Evolutionary conservation across 2,888 invertebrate genomes (phyloP).

Genomic region (Orthonevra nobilis): DNA sequence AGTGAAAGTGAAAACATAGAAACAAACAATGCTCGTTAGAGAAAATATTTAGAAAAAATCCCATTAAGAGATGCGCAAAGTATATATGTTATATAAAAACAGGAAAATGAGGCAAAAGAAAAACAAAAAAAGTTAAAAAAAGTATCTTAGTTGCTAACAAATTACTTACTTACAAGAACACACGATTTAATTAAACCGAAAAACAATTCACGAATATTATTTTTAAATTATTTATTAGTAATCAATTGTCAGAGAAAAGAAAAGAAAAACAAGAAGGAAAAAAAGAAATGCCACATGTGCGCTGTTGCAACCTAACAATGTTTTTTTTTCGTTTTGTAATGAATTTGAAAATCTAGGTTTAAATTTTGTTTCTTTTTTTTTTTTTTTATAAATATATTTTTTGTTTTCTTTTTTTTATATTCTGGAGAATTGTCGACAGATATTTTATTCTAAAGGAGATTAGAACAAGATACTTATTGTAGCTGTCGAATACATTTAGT

Average conservation of each 20-base stretch:
- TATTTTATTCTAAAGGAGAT: neutral
- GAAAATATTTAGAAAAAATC: neutral
- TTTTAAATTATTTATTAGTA: constrained; percentile 68
- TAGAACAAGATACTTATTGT: no score
- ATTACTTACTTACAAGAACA: constrained; percentile 34
- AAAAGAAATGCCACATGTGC: constrained; percentile 25
- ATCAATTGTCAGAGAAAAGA: constrained; percentile 46
- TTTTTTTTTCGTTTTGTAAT: constrained; percentile 19
- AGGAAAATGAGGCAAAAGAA: neutral
- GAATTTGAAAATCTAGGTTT: constrained; percentile 41
- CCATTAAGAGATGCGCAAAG: no score
- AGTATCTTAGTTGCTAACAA: no score
- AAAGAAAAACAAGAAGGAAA: constrained; percentile 38
- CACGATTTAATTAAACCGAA: constrained; percentile 20
- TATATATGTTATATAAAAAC: no score
- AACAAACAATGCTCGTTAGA: constrained; percentile 4
- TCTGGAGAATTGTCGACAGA: neutral
- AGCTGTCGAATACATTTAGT: neutral
- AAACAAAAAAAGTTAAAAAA: constrained; percentile 15
- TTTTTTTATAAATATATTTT: neutral
- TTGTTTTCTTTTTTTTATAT: constrained; percentile 5
- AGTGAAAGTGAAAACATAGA: constrained; percentile 4
- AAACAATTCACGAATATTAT: constrained; percentile 60
- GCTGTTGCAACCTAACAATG: constrained; percentile 22
- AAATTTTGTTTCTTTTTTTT: constrained; percentile 19